Evolutionary conservation across 2,797 vertebrate species (phyloP).

Genomic region (Poeciliopsis turneri): DNA sequence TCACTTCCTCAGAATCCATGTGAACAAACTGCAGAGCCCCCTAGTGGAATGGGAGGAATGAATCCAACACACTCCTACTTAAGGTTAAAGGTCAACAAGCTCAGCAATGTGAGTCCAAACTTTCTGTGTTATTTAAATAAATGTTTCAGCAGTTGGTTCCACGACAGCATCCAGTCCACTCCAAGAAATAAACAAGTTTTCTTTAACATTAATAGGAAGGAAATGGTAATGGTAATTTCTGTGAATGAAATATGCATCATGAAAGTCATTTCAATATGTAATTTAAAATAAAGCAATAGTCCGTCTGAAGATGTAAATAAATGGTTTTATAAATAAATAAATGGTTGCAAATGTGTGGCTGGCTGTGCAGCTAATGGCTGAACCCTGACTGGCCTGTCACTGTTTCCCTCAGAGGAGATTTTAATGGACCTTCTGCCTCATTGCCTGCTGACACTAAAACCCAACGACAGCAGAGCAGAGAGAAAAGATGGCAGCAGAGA

Average conservation of each 20-base stretch:
- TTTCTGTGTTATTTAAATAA: background rate
- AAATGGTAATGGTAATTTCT: background rate
- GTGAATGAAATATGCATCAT: background rate
- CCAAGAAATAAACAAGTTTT: background rate
- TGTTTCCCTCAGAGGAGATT: background rate
- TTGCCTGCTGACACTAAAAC: conserved; percentile 11
- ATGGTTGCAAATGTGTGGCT: background rate
- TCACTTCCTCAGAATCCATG: background rate
- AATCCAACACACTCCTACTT: too few species aligned
- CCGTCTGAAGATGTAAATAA: background rate
- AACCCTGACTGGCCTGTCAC: conserved; percentile 15
- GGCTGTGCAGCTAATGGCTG: conserved; percentile 1
- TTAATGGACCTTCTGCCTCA: conserved; percentile 36
- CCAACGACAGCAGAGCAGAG: background rate
- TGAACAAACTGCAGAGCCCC: background rate
- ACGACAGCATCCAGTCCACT: background rate
- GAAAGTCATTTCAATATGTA: background rate
- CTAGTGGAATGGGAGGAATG: too few species aligned
- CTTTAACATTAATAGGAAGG: background rate
- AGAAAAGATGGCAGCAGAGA: background rate
- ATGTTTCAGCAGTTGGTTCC: background rate
- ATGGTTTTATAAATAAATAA: too few species aligned
- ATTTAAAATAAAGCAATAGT: background rate
- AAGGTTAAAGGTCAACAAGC: too few species aligned
- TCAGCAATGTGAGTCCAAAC: background rate